Evolutionary conservation across 2,113 vertebrate genomes (phyloP).

Genomic region (Melanostigma gelatinosum): DNA sequence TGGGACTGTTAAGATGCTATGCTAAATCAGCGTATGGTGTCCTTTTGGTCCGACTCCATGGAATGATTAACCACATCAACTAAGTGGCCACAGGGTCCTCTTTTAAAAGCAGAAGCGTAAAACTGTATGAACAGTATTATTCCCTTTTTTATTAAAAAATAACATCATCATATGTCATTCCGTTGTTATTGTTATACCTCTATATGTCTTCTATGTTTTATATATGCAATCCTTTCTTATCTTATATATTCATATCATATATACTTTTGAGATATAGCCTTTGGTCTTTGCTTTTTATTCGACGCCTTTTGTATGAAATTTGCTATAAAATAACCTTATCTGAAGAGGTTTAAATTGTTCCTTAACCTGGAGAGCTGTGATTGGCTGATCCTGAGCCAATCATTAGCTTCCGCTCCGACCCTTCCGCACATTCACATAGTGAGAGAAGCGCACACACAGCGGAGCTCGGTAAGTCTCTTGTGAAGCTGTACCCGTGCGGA

Average conservation of each 20-base stretch:
- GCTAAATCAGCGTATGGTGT: background rate
- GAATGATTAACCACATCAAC: no score
- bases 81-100: no score
- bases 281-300: background rate
- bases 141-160: no score
- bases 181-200: background rate
- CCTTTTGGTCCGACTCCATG: background rate
- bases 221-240: background rate
- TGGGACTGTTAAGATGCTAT: background rate
- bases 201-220: background rate
- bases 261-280: no score
- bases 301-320: background rate
- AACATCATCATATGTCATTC: background rate
- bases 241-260: background rate
- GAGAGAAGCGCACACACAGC: slow-evolving; percentile 56
- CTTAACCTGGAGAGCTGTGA: slow-evolving; percentile 45
- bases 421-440: slow-evolving; percentile 56
- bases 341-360: background rate
- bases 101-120: no score
- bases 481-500: background rate
- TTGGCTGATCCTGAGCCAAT: slow-evolving; percentile 70
- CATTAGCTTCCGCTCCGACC: slow-evolving; percentile 13
- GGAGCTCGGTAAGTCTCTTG: slow-evolving; percentile 69
- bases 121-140: no score
- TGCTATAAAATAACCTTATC: slow-evolving; percentile 5